Evolutionary conservation across 2,113 vertebrate species (phyloP).

Genomic region (Clupea harengus): DNA sequence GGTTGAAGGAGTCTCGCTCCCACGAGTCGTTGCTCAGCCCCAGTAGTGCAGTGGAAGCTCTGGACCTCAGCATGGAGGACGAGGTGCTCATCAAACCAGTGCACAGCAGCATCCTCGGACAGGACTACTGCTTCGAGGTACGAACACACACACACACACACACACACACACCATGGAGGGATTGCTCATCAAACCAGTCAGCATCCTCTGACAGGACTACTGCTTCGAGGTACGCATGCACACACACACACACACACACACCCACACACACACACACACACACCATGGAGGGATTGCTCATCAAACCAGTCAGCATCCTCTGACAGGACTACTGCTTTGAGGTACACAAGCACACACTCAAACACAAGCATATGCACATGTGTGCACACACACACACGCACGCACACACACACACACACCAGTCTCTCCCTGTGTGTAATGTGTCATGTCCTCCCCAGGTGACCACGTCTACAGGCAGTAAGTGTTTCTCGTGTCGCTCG

Average conservation of each 20-base stretch:
- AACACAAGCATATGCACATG: not conserved
- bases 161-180: slow-evolving; percentile 68
- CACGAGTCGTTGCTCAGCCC: slow-evolving; percentile 90
- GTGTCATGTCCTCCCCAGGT: slow-evolving; percentile 69
- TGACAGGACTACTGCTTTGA: slow-evolving; percentile 96
- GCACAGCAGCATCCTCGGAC: slow-evolving; percentile 91
- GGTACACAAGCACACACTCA: slow-evolving; percentile 64
- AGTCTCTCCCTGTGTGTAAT: no score
- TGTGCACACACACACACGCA: not conserved
- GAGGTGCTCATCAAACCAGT: slow-evolving; percentile 88
- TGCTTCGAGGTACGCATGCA: slow-evolving; percentile 86
- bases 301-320: slow-evolving; percentile 75
- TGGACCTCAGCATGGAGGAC: slow-evolving; percentile 86
- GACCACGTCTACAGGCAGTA: slow-evolving; percentile 92
- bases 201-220: slow-evolving; percentile 90
- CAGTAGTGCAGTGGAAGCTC: slow-evolving; percentile 78
- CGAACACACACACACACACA: not conserved
- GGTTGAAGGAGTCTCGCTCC: slow-evolving; percentile 84
- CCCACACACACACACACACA: not conserved
- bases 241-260: not conserved
- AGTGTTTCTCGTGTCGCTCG: slow-evolving; percentile 97
- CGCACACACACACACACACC: slow-evolving; percentile 27
- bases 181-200: slow-evolving; percentile 45
- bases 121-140: slow-evolving; percentile 98
- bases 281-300: slow-evolving; percentile 67